A percentile compares a stretch with the other conserved stretches of the same genome.
Evolutionary conservation across 2,888 invertebrate genomes (phyloP).

Genomic region (Idaea straminata): DNA sequence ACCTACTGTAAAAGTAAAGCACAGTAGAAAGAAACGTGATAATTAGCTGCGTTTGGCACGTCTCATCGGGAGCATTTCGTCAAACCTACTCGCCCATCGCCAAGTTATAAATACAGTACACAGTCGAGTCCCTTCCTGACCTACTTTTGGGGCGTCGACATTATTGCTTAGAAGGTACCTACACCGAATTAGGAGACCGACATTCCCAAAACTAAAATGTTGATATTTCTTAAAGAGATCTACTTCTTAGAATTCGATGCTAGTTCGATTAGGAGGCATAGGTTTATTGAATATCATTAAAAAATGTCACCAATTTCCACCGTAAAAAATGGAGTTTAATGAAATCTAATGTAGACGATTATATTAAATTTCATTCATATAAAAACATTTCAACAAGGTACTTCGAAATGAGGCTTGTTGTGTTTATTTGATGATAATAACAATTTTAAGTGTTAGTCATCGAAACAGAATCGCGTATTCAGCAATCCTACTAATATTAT

Average conservation of each 20-base stretch:
- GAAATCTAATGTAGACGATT: too few relatives aligned
- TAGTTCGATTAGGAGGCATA: not conserved
- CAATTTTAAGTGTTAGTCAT: too few relatives aligned
- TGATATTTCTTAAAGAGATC: not conserved
- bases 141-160: conserved; percentile 52
- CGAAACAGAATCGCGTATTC: too few relatives aligned
- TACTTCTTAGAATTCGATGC: not conserved
- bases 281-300: not conserved
- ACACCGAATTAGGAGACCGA: not conserved
- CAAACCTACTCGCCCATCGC: conserved; percentile 40
- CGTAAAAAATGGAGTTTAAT: too few relatives aligned
- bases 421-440: too few relatives aligned
- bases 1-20: not conserved
- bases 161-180: conserved; percentile 4
- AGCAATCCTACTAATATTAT: too few relatives aligned
- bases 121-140: conserved; percentile 44
- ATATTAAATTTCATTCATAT: too few relatives aligned
- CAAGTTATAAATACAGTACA: conserved; percentile 42
- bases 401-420: too few relatives aligned
- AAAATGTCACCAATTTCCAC: too few relatives aligned
- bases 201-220: not conserved
- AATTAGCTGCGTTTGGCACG: not conserved
- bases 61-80: conserved; percentile 17
- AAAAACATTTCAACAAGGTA: too few relatives aligned
- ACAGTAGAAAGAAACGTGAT: not conserved